A percentile compares a stretch with the other conserved stretches of the same genome.
Evolutionary conservation across 2,888 invertebrate species (phyloP).

Genomic region (Pseudococcus viburni): DNA sequence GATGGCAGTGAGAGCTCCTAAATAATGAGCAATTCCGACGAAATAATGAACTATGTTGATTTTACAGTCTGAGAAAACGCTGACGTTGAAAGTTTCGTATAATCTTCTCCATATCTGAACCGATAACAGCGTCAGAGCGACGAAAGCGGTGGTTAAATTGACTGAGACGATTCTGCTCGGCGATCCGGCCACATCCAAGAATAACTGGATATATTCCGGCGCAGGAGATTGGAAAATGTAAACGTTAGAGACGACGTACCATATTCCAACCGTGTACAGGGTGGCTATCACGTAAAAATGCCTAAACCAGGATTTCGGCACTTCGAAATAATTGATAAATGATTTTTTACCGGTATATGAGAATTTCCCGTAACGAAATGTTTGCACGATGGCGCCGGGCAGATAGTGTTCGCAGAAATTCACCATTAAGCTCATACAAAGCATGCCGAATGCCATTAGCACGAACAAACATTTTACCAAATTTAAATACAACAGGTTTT

Average conservation of each 20-base stretch:
- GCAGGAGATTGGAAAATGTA: constrained; percentile 74
- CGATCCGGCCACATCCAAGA: constrained; percentile 73
- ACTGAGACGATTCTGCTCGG: constrained; percentile 72
- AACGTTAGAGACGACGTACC: constrained; percentile 73
- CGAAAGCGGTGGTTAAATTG: constrained; percentile 75
- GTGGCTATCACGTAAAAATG: constrained; percentile 86
- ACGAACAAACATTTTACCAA: constrained; percentile 70
- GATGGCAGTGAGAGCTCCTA: constrained; percentile 78
- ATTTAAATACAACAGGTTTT: constrained; percentile 70
- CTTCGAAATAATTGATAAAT: constrained; percentile 74
- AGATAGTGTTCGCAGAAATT: constrained; percentile 78
- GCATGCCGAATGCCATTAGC: constrained; percentile 70
- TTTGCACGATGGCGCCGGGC: constrained; percentile 78
- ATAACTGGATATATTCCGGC: constrained; percentile 73
- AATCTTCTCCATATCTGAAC: constrained; percentile 82
- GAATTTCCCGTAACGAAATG: constrained; percentile 83
- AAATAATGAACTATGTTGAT: constrained; percentile 87
- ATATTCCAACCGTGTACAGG: constrained; percentile 74
- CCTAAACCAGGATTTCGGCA: constrained; percentile 84
- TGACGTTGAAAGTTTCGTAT: constrained; percentile 86
- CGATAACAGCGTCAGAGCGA: constrained; percentile 77
- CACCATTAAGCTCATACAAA: constrained; percentile 77
- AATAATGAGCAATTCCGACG: constrained; percentile 84
- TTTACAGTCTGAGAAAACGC: constrained; percentile 84
- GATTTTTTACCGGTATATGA: constrained; percentile 74